Evolutionary conservation across 2,888 invertebrate genomes (phyloP), one percentile per base, ranked within the genome.

Genomic region (Drosophila tripunctata): DNA sequence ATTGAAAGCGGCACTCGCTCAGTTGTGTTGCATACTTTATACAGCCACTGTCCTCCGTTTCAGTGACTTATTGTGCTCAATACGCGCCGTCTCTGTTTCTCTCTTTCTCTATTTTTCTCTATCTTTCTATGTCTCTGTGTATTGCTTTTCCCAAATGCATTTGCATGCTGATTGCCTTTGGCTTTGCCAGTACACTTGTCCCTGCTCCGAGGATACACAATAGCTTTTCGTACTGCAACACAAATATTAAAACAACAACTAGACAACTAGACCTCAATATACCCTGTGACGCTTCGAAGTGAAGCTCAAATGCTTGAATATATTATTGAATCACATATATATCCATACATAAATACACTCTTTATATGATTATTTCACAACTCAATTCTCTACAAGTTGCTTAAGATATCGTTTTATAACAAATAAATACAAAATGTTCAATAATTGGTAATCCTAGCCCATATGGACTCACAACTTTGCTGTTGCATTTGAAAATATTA

Each of bases 161-260:
- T 82, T 82, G 69, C 71, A 80, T 83, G 66, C 57, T 66, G 72
- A 80, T 77, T 83, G 75, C 75, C 58, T 77, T 68, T 62, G 61
- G 61, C 15, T 38, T 40, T 24, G 55, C 5, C 22, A 27, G 15
- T 38, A 50, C 47, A 31, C 45, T 55, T 38, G 30, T 47, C 31
- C 15, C 47, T 38, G 41, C 19, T 27, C 19, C 41, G 19, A 36
- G 60, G 27, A 40, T 45, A 27, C 50, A 58, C 63, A 70, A 58
- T 66, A 69, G 55, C 66, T 78, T 75, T 71, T 44, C 36, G 51
- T 41, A 12, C 50, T 50, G 36, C 43, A 51, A 21, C 10, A 40
- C n/a, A n/a, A n/a, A n/a, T n/a, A n/a, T n/a, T n/a, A 30, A n/a
- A 50, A 19, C 27, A 50, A 45, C 33, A 33, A 6, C 8, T 30